Conservation (phyloP, 1,140 invertebrate species). For the Pinna nobilis region DNA sequence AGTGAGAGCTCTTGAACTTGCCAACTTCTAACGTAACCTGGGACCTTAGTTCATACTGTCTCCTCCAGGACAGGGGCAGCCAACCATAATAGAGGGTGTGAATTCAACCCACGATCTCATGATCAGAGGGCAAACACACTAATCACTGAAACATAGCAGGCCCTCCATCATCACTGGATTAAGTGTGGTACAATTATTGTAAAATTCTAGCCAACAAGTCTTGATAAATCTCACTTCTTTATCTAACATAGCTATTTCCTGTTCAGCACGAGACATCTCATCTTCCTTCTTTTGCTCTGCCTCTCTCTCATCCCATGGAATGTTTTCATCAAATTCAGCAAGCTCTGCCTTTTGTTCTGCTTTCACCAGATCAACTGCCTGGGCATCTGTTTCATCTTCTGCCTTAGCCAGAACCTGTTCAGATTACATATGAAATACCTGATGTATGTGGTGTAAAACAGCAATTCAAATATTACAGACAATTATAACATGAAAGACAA, state of each 20-base stretch:
- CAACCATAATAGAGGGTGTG: too few species aligned
- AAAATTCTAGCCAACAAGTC: background rate
- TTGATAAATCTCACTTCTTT: slow-evolving; percentile 83
- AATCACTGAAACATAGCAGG: too few species aligned
- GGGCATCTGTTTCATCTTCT: slow-evolving; percentile 96
- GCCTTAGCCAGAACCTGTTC: slow-evolving; percentile 87
- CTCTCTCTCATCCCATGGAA: slow-evolving; percentile 84
- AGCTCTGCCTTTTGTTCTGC: slow-evolving; percentile 95
- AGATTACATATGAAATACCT: too few species aligned
- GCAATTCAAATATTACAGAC: background rate
- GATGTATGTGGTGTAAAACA: too few species aligned
- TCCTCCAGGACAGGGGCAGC: too few species aligned
- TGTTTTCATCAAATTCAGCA: slow-evolving; percentile 97
- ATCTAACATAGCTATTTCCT: slow-evolving; percentile 87
- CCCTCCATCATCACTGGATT: too few species aligned
- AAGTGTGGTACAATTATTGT: too few species aligned
- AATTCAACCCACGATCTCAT: too few species aligned
- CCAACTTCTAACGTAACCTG: too few species aligned
- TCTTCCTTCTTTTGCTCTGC: slow-evolving; percentile 78
- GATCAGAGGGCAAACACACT: too few species aligned
- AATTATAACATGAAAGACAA: background rate
- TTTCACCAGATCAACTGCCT: slow-evolving; percentile 91
- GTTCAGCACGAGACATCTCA: slow-evolving; percentile 82
- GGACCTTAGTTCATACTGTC: too few species aligned
- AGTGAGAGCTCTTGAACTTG: too few species aligned